Evolutionary conservation across 1,140 invertebrate genomes (phyloP), one percentile per base, ranked within the genome.

Genomic region (Meteorus sp.): DNA sequence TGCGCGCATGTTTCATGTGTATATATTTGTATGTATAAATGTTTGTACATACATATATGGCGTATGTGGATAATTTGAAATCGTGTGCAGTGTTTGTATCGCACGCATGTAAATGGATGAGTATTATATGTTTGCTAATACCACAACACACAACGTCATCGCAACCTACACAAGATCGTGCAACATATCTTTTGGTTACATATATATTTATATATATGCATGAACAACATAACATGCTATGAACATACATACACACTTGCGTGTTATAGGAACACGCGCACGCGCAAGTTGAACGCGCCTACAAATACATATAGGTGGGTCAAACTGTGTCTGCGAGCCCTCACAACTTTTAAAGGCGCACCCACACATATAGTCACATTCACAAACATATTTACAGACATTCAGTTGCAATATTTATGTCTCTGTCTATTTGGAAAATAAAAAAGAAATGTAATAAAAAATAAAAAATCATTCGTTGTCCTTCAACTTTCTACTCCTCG

Each of bases 91-190:
- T 71, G 69, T 71, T 71, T 72, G 69, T 71, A 69, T 71, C n/a
- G n/a, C n/a, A 69, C 67, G 55, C 67, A 70, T 72, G 70, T 72
- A 68, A 72, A 72, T 72, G 66, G 66, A 39, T 51, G 61, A 62
- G 63, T 66, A 71, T 69, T 71, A 64, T n/a, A n/a, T 72, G 66
- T 72, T 72, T 72, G 69, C 63, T 60, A 63, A 68, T 68, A 63
- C 65, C 63, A 54, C 60, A 31, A 57, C 45, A 25, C 41, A 23
- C 25, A 8, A 35, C 50, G 54, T 35, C 41, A 33, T 48, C 43
- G 50, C 45, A 57, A 35, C 33, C 15, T 35, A 15, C 11, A 22
- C 35, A 17, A 31, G 13, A 23, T n/a, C 13, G 20, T 43, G 20
- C 15, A n/a, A 48, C 19, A 29, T 29, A 48, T 33, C 50, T 9